These are phyloP conservation scores for Caranx melampygus DNA, from an alignment of 2,113 vertebrate species.

Conservation along the genomic window DNA sequence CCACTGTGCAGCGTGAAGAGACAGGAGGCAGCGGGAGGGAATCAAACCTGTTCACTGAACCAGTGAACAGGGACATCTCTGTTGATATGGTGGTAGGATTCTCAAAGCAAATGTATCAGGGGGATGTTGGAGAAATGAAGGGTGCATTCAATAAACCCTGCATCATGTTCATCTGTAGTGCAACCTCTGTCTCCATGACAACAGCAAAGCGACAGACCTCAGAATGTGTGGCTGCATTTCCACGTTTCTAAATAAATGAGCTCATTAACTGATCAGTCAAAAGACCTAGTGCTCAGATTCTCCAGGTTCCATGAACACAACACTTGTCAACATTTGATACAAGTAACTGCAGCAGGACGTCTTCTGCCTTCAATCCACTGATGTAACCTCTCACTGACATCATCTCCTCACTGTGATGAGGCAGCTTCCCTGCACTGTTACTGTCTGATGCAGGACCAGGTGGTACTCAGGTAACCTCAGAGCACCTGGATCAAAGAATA, in stretches of 20 bases:
- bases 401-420: constrained; percentile 20
- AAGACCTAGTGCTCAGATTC: neutral
- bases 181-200: neutral
- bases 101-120: constrained; percentile 29
- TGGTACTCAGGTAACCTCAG: neutral
- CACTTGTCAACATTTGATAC: constrained; percentile 9
- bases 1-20: neutral
- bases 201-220: neutral
- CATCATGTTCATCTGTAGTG: constrained; percentile 3
- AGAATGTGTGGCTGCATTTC: neutral
- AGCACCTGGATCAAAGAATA: neutral
- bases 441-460: neutral
- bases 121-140: neutral
- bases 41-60: neutral
- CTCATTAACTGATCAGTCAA: constrained; percentile 33
- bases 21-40: neutral
- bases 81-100: constrained; percentile 17
- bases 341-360: constrained; percentile 39
- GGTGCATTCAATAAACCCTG: constrained; percentile 1
- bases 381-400: constrained; percentile 28
- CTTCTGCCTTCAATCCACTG: constrained; percentile 21
- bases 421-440: neutral
- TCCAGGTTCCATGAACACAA: constrained; percentile 24
- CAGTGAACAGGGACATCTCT: constrained; percentile 4
- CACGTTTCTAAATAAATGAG: neutral